Percentiles rank a stretch among this genome's conserved stretches.
Conservation (phyloP, 1,140 invertebrate species). For the Aphelinus atriplicis region DNA sequence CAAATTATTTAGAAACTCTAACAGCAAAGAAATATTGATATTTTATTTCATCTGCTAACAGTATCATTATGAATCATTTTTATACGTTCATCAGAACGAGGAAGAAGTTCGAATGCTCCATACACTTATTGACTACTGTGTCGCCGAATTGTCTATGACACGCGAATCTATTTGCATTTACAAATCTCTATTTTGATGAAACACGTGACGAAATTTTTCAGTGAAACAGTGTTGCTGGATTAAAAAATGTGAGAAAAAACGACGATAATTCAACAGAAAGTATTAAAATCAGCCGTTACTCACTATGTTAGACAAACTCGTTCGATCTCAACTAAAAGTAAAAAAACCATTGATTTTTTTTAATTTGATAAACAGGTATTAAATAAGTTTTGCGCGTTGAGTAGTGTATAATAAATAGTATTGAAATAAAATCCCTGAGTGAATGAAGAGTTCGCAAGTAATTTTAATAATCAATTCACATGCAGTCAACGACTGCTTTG, state of each 20-base stretch:
- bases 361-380: background rate
- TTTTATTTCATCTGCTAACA: too few species aligned
- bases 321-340: slow-evolving; percentile 37
- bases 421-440: background rate
- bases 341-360: slow-evolving; percentile 22
- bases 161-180: slow-evolving; percentile 5
- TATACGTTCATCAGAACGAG: background rate
- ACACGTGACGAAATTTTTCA: slow-evolving; percentile 15
- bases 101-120: slow-evolving; percentile 24
- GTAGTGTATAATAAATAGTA: background rate
- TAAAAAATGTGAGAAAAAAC: too few species aligned
- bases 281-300: slow-evolving; percentile 37
- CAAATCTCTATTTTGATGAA: slow-evolving; percentile 22
- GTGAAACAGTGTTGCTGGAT: slow-evolving; percentile 18
- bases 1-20: too few species aligned
- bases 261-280: slow-evolving; percentile 36
- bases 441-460: background rate
- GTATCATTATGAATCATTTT: background rate
- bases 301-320: slow-evolving; percentile 36
- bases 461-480: background rate
- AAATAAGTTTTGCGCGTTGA: background rate
- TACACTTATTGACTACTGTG: background rate
- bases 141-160: background rate
- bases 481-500: slow-evolving; percentile 1
- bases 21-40: too few species aligned